Conservation (phyloP, 2,113 vertebrate species). For the Eptatretus burgeri region DNA sequence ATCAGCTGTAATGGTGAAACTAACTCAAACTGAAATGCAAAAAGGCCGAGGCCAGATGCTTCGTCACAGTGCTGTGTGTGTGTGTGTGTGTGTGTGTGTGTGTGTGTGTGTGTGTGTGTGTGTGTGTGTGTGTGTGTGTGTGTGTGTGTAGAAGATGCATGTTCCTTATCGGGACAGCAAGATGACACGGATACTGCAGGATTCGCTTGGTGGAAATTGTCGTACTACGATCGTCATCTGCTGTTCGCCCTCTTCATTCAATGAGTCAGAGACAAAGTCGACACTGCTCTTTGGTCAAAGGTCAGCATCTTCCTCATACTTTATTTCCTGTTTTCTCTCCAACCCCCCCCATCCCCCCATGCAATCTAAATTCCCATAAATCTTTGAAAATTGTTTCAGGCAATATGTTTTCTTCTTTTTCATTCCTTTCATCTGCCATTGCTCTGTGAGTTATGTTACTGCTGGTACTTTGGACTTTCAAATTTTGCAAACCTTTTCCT, state of each 20-base stretch:
- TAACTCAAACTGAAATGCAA: no score
- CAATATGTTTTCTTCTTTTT: no score
- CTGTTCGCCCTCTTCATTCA: constrained; percentile 64
- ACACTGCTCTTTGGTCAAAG: constrained; percentile 76
- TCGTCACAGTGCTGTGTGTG: no score
- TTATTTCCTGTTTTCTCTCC: no score
- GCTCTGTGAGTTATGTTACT: no score
- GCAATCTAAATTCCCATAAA: no score
- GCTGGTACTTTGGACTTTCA: no score
- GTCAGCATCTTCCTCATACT: constrained; percentile 15
- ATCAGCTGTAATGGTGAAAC: no score
- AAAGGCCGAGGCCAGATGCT: no score
- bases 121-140: not conserved
- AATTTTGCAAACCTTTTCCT: constrained; percentile 2
- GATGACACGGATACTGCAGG: constrained; percentile 80
- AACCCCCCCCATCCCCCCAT: no score
- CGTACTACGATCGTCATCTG: constrained; percentile 78
- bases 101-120: not conserved
- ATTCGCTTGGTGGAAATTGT: constrained; percentile 68
- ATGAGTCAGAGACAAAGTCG: constrained; percentile 63
- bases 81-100: not conserved
- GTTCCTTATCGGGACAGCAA: constrained; percentile 82
- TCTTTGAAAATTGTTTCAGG: no score
- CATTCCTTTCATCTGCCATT: no score
- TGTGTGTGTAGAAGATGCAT: constrained; percentile 35